Evolutionary conservation across 2,113 vertebrate species (phyloP).

Genomic region (Lepidiolamprologus cunningtoni): DNA sequence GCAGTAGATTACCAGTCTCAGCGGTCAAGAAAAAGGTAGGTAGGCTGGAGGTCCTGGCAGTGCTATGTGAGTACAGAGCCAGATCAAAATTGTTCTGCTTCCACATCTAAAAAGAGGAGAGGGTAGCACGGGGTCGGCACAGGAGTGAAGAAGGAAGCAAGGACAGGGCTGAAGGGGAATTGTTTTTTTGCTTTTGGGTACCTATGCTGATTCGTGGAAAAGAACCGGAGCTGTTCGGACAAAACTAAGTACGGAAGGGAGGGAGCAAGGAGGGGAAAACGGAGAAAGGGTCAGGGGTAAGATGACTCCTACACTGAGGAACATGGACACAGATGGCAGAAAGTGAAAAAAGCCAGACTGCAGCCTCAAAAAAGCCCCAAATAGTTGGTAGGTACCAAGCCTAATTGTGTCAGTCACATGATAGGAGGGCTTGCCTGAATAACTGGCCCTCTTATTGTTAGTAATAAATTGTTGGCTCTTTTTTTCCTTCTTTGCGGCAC

Average conservation of each 20-base stretch:
- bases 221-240: conserved; percentile 29
- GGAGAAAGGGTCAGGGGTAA: conserved; percentile 36
- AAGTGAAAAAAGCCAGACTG: neutral
- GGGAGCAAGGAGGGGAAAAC: neutral
- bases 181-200: neutral
- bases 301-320: conserved; percentile 20
- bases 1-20: conserved; percentile 34
- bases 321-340: conserved; percentile 23
- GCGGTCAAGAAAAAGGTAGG: conserved; percentile 9
- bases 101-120: neutral
- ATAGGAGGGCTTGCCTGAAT: neutral
- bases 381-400: conserved; percentile 11
- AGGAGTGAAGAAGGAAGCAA: neutral
- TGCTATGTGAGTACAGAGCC: neutral
- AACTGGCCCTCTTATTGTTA: neutral
- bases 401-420: neutral
- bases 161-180: neutral
- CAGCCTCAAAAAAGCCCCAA: neutral
- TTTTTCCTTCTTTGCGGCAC: neutral
- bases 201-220: conserved; percentile 1
- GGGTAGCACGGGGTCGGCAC: neutral
- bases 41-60: neutral
- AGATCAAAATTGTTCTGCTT: neutral
- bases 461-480: conserved; percentile 4
- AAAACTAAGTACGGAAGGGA: neutral